Conservation (phyloP, 2,113 vertebrate genomes). For the Apteryx mantelli region DNA sequence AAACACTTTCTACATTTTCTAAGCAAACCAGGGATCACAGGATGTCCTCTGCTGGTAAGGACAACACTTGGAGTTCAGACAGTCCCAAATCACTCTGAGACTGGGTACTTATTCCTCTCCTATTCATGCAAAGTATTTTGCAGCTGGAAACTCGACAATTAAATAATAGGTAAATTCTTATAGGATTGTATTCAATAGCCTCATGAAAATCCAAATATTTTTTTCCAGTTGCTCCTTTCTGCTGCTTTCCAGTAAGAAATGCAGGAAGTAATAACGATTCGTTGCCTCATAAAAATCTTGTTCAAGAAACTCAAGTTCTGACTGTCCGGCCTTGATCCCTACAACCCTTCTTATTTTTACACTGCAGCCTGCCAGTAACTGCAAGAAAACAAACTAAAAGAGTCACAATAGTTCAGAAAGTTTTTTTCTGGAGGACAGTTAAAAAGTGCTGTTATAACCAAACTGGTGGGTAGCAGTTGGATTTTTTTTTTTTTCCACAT, state of each 20-base stretch:
- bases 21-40: neutral
- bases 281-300: neutral
- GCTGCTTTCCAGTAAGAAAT: neutral
- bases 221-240: neutral
- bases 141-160: neutral
- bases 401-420: fast-evolving
- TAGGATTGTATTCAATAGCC: neutral
- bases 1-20: neutral
- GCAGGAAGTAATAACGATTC: neutral
- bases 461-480: neutral
- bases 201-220: neutral
- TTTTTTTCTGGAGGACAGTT: neutral
- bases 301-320: neutral
- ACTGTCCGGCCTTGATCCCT: neutral
- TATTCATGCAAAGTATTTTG: neutral
- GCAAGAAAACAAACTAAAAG: neutral
- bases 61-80: neutral
- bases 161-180: neutral
- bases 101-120: neutral
- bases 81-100: neutral
- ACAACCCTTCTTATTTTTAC: neutral
- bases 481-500: neutral
- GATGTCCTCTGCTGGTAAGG: neutral
- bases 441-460: neutral
- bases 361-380: neutral